A percentile compares a stretch with the other conserved stretches of the same genome.
Conservation (phyloP, 2,797 vertebrate species). For the Cossypha niveicapilla region DNA sequence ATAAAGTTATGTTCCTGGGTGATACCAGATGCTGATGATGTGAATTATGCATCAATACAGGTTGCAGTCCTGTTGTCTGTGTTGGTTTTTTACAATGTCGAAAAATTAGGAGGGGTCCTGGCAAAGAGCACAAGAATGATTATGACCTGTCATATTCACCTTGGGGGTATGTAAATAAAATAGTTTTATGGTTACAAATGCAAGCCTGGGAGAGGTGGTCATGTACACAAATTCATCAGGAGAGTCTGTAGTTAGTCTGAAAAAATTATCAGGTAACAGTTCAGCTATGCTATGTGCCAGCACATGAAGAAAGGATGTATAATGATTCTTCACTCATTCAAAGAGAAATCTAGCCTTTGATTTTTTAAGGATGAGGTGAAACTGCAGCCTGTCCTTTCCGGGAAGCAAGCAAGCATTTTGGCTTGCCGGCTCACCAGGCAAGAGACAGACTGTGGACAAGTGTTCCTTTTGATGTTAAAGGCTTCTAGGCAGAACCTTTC, state of each 20-base stretch:
- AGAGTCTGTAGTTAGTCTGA: background rate
- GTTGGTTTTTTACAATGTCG: background rate
- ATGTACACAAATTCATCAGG: background rate
- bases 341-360: background rate
- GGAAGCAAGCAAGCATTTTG: background rate
- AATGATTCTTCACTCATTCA: background rate
- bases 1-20: background rate
- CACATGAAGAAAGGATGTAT: background rate
- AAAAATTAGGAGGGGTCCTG: background rate
- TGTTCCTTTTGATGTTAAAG: background rate
- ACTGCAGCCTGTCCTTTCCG: background rate
- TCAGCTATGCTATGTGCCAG: background rate
- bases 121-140: background rate
- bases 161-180: background rate
- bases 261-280: background rate
- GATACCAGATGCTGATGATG: background rate
- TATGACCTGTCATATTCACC: background rate
- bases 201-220: background rate
- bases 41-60: background rate
- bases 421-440: background rate
- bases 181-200: background rate
- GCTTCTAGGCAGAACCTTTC: background rate
- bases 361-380: background rate
- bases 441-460: background rate
- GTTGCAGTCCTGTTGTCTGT: background rate